These are phyloP conservation scores for Charina bottae DNA, from an alignment of 2,113 vertebrate species.

Conservation along the genomic window DNA sequence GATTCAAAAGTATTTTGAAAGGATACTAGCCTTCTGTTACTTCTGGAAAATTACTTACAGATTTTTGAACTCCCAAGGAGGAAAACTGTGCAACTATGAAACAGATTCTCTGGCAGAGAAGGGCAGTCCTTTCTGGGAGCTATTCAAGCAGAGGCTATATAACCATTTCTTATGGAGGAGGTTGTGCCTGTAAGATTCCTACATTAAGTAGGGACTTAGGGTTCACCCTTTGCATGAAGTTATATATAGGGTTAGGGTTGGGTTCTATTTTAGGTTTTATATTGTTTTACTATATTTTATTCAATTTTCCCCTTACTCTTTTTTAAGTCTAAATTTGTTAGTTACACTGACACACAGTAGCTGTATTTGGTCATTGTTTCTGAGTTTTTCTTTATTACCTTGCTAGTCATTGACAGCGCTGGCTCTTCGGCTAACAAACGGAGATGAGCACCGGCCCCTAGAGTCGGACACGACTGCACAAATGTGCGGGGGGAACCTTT, in stretches of 20 bases:
- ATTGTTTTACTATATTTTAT: background rate
- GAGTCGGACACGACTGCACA: too few species aligned
- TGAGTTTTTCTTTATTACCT: background rate
- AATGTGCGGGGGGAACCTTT: too few species aligned
- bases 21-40: background rate
- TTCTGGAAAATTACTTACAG: slow-evolving; percentile 4
- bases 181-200: background rate
- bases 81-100: background rate
- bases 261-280: background rate
- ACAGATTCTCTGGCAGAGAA: background rate
- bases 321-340: background rate
- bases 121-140: background rate
- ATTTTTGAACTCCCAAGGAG: background rate
- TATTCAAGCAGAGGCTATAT: background rate
- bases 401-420: background rate
- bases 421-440: too few species aligned
- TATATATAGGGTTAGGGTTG: background rate
- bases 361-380: background rate
- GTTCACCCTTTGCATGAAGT: background rate
- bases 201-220: background rate
- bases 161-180: background rate
- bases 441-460: too few species aligned
- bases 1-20: background rate
- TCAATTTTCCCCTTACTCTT: background rate
- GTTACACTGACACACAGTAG: background rate